A percentile compares a stretch with the other conserved stretches of the same genome.
phyloP scores from a whole-genome alignment of 2,888 invertebrate species.

The Drosophila mulleri region DNA sequence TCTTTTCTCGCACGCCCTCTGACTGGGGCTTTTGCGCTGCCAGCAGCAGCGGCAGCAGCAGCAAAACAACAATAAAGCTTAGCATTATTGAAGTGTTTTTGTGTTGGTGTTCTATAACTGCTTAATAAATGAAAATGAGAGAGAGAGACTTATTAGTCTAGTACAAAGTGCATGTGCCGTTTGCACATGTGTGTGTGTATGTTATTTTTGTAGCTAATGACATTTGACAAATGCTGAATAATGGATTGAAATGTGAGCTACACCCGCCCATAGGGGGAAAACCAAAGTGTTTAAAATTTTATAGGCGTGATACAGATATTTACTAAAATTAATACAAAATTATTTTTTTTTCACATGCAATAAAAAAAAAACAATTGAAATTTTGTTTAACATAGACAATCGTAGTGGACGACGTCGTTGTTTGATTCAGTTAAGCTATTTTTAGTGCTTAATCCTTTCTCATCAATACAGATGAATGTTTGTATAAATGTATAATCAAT shows the following conservation, averaged over 20 bases:
- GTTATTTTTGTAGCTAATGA: background rate
- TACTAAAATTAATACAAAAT: too few species aligned
- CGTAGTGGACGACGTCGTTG: background rate
- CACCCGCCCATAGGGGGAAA: background rate
- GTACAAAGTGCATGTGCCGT: background rate
- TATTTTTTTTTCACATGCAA: too few species aligned
- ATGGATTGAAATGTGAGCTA: background rate
- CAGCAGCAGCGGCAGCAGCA: background rate
- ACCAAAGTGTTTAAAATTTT: too few species aligned
- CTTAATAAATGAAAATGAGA: background rate
- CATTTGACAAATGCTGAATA: background rate
- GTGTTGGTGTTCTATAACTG: conserved; percentile 17
- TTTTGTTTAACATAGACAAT: too few species aligned
- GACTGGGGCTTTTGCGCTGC: background rate
- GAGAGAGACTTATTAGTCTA: background rate
- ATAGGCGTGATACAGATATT: too few species aligned
- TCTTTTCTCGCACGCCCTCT: background rate
- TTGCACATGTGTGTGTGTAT: too few species aligned
- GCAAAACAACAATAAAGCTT: conserved; percentile 6
- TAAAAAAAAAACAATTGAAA: too few species aligned
- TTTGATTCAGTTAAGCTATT: conserved; percentile 49
- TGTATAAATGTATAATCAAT: background rate
- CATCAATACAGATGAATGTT: background rate
- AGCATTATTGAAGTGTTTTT: conserved; percentile 3
- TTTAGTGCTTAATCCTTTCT: conserved; percentile 55